Conservation (phyloP, 2,888 invertebrate species). For the Drosophila paranaensis region DNA sequence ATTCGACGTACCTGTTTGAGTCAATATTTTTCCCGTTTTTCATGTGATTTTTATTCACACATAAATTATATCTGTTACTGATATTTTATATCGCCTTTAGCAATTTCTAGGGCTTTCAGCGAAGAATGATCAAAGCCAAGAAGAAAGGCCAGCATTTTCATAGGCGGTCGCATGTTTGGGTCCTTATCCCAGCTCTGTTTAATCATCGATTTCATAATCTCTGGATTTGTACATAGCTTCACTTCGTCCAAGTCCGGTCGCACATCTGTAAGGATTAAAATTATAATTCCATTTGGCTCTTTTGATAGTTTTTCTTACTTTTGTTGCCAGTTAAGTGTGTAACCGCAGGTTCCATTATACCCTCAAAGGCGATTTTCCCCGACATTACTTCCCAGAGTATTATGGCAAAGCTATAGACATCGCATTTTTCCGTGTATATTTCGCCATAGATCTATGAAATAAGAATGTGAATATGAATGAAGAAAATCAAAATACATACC, state of each 20-base stretch:
- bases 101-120: too few relatives aligned
- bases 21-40: too few relatives aligned
- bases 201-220: background rate
- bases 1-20: too few relatives aligned
- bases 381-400: conserved; percentile 48
- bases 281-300: background rate
- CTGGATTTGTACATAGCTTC: background rate
- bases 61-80: too few relatives aligned
- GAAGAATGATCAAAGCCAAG: background rate
- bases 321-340: too few relatives aligned
- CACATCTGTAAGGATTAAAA: background rate
- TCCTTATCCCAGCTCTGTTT: background rate
- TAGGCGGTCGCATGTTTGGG: background rate
- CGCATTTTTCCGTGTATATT: conserved; percentile 15
- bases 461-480: background rate
- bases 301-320: too few relatives aligned
- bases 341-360: too few relatives aligned
- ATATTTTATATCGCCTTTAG: too few relatives aligned
- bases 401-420: conserved; percentile 52
- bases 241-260: conserved; percentile 13
- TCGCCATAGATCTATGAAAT: background rate
- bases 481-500: conserved; percentile 11
- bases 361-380: background rate
- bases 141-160: background rate
- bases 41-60: too few relatives aligned